Percentiles rank a stretch among this genome's conserved stretches.
Conservation (phyloP, 2,797 vertebrate species). For the Orestias chungarensis region DNA sequence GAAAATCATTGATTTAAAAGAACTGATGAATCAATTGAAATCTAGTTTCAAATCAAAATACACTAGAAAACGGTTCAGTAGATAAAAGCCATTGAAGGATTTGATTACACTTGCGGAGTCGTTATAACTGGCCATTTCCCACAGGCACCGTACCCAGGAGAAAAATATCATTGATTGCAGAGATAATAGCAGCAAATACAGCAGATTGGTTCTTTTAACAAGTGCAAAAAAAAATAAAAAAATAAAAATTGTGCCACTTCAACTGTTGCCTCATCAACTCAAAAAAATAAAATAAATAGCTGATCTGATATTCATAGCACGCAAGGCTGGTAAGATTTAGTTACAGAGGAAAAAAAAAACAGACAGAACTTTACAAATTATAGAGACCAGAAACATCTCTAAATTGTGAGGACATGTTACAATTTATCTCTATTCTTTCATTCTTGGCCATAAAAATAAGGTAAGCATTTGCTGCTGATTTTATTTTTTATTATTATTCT, state of each 20-base stretch:
- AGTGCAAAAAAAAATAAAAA: background rate
- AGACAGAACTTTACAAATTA: background rate
- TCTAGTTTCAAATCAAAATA: background rate
- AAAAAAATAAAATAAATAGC: background rate
- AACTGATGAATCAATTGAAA: background rate
- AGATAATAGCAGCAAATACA: background rate
- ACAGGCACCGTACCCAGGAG: background rate
- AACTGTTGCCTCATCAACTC: background rate
- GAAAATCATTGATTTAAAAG: background rate
- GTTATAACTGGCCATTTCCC: background rate
- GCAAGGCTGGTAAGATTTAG: background rate
- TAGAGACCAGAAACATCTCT: background rate
- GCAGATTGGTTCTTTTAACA: background rate
- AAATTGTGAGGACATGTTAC: background rate
- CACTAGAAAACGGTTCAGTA: background rate
- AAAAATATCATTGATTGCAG: constrained; percentile 4
- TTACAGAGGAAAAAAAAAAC: too few species aligned
- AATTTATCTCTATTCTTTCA: background rate
- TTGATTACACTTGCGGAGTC: background rate
- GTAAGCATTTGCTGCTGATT: background rate
- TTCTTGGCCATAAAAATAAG: background rate
- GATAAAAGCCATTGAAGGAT: background rate
- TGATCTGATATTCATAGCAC: background rate
- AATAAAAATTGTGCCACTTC: background rate
- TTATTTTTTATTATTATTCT: too few species aligned